These are phyloP conservation scores for Tragelaphus scriptus DNA, from an alignment of 2,113 vertebrate species.

Conservation along the genomic window DNA sequence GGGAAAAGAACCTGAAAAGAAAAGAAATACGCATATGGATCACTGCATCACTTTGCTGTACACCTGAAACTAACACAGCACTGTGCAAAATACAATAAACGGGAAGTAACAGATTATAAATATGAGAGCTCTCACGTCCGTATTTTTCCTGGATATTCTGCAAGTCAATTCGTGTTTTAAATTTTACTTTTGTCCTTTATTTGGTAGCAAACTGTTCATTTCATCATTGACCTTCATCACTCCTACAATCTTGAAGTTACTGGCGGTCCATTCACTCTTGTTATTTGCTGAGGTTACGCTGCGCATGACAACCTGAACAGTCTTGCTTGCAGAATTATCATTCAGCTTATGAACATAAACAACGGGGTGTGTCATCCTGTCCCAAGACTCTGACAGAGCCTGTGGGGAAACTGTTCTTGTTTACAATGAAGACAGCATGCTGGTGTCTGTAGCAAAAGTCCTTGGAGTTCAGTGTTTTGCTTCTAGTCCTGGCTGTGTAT, in stretches of 20 bases:
- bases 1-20: not conserved
- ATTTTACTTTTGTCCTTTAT: not conserved
- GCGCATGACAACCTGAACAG: constrained; percentile 41
- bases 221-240: constrained; percentile 54
- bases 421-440: not conserved
- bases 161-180: not conserved
- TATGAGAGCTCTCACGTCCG: not conserved
- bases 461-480: rapidly evolving
- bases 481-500: not conserved
- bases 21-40: rapidly evolving
- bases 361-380: not conserved
- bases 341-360: constrained; percentile 41
- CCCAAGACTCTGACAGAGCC: not conserved
- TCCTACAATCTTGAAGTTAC: constrained; percentile 34
- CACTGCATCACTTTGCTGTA: not conserved
- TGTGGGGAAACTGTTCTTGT: not conserved
- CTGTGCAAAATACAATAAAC: not conserved
- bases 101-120: not conserved
- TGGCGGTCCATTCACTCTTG: constrained; percentile 40
- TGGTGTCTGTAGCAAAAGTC: rapidly evolving
- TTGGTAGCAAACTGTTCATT: constrained; percentile 20
- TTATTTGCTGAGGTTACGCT: not conserved
- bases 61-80: not conserved
- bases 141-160: constrained; percentile 5
- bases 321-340: constrained; percentile 18